Base-by-base conservation (phyloP, 2,888 invertebrate species). In the Morpho achilles region DNA sequence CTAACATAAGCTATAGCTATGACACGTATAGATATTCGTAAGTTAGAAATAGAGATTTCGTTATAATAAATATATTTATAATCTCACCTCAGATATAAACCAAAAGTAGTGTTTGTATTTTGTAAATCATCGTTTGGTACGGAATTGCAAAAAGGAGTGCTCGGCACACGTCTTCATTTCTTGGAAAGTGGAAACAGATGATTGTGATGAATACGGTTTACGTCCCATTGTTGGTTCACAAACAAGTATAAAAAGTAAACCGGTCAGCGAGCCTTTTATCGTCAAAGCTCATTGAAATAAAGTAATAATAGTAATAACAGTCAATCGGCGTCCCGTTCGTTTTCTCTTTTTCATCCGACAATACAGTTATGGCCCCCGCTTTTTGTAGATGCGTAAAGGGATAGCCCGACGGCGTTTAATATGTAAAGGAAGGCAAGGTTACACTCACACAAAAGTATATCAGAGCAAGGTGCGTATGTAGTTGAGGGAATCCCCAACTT, bases 341-440 rank as follows among this genome's bases (percentile, higher is more conserved):
- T 87, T 87, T 83, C 80, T 80, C 79, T 80, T 82, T 87, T 83
- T 82, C 80, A 79, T 78, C 77, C 80, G 82, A 87, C 86, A 83
- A 84, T 85, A 86, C 84, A 80, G 81, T 83, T 84, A 83, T 80
- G 81, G 81, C 74, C 80, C 80, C 75, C 73, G 72, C 77, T 87
- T 88, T 87, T 86, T 89, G 80, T 83, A 83, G 84, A 83, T 87
- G 83, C 87, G 87, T 81, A 80, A 87, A 88, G 90, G 90, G 87
- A 87, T 88, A 87, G 84, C 87, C 89, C 85, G 85, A 72, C 86
- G 85, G 85, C 86, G 81, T 87, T 90, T 87, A 86, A 87, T 88
- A 89, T 89, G 90, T 90, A 89, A 88, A 89, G 84, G 87, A 89
- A 87, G 89, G 84, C 87, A 85, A 90, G 89, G 89, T 87, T 87